These are phyloP conservation scores for Phylloscopus trochilus DNA, from an alignment of 2,113 vertebrate genomes.

Conservation along the genomic window DNA sequence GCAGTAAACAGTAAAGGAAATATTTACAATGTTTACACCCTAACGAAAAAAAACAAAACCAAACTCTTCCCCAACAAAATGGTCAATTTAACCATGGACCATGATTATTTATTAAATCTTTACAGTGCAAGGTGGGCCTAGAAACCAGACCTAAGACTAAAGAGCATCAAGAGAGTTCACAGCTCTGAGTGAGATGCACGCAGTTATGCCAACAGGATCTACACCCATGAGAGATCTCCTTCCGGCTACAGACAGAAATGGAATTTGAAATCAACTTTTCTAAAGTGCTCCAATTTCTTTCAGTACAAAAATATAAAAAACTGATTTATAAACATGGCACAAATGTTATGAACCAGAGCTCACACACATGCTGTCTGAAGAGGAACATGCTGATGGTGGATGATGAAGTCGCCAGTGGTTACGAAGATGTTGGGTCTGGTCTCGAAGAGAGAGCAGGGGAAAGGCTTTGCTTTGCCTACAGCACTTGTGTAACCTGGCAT, in stretches of 20 bases:
- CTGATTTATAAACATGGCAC: conserved; percentile 57
- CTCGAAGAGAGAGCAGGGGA: neutral
- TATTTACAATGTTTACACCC: conserved; percentile 60
- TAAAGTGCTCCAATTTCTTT: conserved; percentile 68
- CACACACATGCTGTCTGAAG: neutral
- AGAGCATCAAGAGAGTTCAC: conserved; percentile 4
- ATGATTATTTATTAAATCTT: neutral
- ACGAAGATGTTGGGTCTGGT: neutral
- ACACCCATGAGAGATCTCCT: neutral
- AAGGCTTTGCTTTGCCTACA: neutral
- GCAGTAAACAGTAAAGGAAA: conserved; percentile 62
- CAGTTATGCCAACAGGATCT: neutral
- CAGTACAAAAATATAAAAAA: conserved; percentile 63
- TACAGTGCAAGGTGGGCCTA: conserved; percentile 36
- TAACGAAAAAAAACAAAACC: neutral
- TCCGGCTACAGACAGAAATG: neutral
- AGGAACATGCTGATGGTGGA: neutral
- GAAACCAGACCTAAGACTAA: conserved; percentile 26
- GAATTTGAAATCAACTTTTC: conserved; percentile 2
- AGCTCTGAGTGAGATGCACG: neutral
- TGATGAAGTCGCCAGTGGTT: neutral
- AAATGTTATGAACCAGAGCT: neutral
- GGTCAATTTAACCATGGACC: conserved; percentile 19
- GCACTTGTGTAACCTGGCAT: neutral
- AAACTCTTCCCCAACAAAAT: neutral